phyloP scores from a whole-genome alignment of 1,140 invertebrate species.

The Trichonephila clavipes region DNA sequence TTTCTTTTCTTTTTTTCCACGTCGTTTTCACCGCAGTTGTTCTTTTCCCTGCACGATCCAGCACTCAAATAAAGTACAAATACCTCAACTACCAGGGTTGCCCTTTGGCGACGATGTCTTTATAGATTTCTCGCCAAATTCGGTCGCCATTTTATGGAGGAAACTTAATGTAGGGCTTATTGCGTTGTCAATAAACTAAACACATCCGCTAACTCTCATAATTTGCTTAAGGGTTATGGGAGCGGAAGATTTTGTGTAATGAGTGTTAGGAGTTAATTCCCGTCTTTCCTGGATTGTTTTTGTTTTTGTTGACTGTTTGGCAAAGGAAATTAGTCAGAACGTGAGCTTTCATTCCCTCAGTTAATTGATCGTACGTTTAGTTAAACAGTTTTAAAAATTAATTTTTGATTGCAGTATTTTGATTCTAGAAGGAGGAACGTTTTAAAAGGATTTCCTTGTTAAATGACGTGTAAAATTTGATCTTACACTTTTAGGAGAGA shows the following conservation, averaged over 20 bases:
- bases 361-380: constrained; percentile 31
- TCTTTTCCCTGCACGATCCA: constrained; percentile 59
- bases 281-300: neutral
- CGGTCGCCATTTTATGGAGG: constrained; percentile 15
- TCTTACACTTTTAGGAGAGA: neutral
- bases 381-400: constrained; percentile 39
- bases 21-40: constrained; percentile 54
- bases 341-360: neutral
- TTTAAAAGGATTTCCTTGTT: neutral
- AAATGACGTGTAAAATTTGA: constrained; percentile 4
- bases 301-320: constrained; percentile 23
- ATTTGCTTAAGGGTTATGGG: constrained; percentile 45
- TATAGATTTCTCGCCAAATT: constrained; percentile 33
- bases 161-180: constrained; percentile 60
- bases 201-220: constrained; percentile 45
- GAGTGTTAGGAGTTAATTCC: constrained; percentile 29
- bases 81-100: constrained; percentile 61
- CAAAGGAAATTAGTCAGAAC: neutral
- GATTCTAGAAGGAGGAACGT: too few relatives aligned
- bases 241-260: constrained; percentile 1
- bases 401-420: neutral
- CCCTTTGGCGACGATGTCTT: neutral
- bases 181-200: constrained; percentile 63
- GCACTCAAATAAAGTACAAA: constrained; percentile 73
- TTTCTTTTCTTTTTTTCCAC: constrained; percentile 2